Base-by-base conservation (phyloP, 1,140 invertebrate species). In the Acarapis woodi region DNA sequence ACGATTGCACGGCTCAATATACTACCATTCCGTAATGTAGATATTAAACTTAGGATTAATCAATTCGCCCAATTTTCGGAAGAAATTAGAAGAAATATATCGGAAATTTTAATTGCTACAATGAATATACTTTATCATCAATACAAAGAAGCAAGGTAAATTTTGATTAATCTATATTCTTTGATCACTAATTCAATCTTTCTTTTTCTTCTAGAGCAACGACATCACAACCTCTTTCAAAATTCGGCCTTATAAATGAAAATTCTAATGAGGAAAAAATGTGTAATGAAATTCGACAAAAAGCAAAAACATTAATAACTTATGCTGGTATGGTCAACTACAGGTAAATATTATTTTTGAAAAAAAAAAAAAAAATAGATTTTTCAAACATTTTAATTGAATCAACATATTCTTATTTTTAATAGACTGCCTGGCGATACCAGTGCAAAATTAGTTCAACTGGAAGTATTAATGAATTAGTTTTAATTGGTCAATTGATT, bases 271-370 rank as follows among this genome's bases (percentile, higher is more conserved):
- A 48, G 37, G 43, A 48, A 41, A 46, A 48, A 26, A 26, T 26
- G 25, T 26, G 25, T n/a, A 6, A n/a, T 8, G n/a, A 26, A 31
- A 23, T 82, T 4, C 61, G 76, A 35, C 66, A 71, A 48, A 70
- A 82, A 53, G 82, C 80, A 1, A 70, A 71, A 53, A 70, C 78
- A 0, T 55, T 96, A 15, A 85, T 85, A 19, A 88, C 76, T 47
- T 93, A 87, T 59, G 79, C 82, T 25, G 87, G 85, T 35, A 82
- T 82, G 50, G 66, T 96, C 49, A 78, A 87, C 1, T 94, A 90
- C 58, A 64, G 82, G 45, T n/a, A n/a, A n/a, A n/a, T n/a, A n/a
- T n/a, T n/a, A n/a, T n/a, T n/a, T n/a, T n/a, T n/a, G n/a, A n/a
- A n/a, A n/a, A n/a, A n/a, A n/a, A n/a, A n/a, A n/a, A n/a, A n/a